Evolutionary conservation across 1,140 invertebrate species (phyloP).

Genomic region (Phymastichus coffea): DNA sequence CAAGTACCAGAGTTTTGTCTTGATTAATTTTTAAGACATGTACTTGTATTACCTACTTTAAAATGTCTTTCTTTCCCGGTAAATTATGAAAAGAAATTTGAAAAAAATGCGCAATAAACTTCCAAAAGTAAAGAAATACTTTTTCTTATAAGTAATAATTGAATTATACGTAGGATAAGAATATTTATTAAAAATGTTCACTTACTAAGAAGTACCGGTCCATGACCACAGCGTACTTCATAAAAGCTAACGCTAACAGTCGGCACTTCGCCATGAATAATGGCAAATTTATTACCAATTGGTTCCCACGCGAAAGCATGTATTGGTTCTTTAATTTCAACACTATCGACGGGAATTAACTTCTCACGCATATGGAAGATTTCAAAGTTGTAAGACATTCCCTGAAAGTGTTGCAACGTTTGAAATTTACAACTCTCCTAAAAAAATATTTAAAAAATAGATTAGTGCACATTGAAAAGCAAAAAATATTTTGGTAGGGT

Average conservation of each 20-base stretch:
- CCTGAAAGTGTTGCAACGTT: constrained; percentile 58
- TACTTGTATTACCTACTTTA: too few species aligned
- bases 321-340: constrained; percentile 92
- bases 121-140: constrained; percentile 59
- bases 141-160: too few species aligned
- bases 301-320: constrained; percentile 99
- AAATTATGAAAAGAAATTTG: neutral
- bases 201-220: constrained; percentile 80
- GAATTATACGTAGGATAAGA: too few species aligned
- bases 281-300: constrained; percentile 91
- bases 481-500: neutral
- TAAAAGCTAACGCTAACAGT: constrained; percentile 93
- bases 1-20: too few species aligned
- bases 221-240: constrained; percentile 85
- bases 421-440: constrained; percentile 27
- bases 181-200: constrained; percentile 31
- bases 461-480: constrained; percentile 15
- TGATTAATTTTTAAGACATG: too few species aligned
- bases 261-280: constrained; percentile 91
- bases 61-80: too few species aligned
- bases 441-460: constrained; percentile 19
- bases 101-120: neutral
- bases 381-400: constrained; percentile 99
- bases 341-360: constrained; percentile 95
- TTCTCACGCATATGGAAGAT: constrained; percentile 98